phyloP scores from a whole-genome alignment of 2,113 vertebrate species.

The Lasiurus cinereus region DNA sequence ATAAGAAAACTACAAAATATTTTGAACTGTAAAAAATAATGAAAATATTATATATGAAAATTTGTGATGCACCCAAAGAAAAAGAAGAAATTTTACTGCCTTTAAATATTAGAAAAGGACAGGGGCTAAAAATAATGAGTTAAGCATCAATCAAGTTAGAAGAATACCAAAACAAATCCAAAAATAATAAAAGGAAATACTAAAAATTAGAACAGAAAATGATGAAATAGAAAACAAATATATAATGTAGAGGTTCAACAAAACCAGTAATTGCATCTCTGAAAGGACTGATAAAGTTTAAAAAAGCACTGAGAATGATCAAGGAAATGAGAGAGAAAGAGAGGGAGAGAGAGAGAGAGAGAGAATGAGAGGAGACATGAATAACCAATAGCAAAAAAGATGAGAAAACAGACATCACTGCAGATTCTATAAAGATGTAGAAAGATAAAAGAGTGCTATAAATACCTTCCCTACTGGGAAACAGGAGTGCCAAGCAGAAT shows the following conservation, averaged over 20 bases:
- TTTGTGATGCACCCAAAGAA: not conserved
- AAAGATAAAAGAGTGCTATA: not conserved
- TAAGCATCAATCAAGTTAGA: not conserved
- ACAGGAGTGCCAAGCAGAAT: too few species aligned
- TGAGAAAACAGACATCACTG: not conserved
- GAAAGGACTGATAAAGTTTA: not conserved
- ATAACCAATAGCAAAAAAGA: not conserved
- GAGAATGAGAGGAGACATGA: not conserved
- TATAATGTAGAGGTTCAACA: not conserved
- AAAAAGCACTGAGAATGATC: not conserved
- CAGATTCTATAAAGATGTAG: not conserved
- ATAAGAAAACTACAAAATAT: slow-evolving; percentile 8
- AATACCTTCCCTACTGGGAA: too few species aligned
- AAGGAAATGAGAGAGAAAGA: not conserved
- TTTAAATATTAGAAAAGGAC: not conserved
- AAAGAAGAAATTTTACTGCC: not conserved
- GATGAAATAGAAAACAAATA: slow-evolving; percentile 33
- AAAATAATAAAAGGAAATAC: not conserved
- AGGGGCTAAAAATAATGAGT: not conserved
- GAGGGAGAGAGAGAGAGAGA: not conserved
- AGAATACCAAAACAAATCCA: not conserved
- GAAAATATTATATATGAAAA: slow-evolving; percentile 13
- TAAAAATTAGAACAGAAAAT: slow-evolving; percentile 44
- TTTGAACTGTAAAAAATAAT: not conserved
- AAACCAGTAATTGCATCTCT: not conserved